Evolutionary conservation across 1,140 invertebrate species (phyloP).

Genomic region (Physella acuta): DNA sequence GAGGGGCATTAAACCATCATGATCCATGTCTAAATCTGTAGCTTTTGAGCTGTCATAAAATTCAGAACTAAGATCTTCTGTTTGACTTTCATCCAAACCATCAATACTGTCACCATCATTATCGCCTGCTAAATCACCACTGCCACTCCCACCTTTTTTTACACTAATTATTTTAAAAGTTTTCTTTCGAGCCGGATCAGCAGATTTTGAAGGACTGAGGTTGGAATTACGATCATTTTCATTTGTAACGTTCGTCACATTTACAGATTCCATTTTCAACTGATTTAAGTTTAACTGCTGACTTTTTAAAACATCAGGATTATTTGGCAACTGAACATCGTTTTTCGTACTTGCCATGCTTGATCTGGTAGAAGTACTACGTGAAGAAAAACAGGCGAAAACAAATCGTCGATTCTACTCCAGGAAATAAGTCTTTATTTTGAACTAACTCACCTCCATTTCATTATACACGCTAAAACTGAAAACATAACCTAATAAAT

Average conservation of each 20-base stretch:
- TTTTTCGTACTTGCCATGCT: constrained; percentile 12
- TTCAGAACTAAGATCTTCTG: constrained; percentile 72
- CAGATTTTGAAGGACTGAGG: constrained; percentile 27
- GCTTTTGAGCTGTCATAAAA: constrained; percentile 56
- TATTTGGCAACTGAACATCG: neutral
- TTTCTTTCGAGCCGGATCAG: constrained; percentile 72
- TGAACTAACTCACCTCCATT: constrained; percentile 7
- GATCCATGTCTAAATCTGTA: constrained; percentile 38
- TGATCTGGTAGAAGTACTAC: neutral
- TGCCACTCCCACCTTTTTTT: constrained; percentile 67
- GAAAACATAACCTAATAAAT: neutral
- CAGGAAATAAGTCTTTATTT: constrained; percentile 9
- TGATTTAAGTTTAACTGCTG: neutral
- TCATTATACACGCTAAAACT: neutral
- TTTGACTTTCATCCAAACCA: constrained; percentile 90
- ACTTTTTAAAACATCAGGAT: neutral
- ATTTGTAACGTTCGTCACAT: constrained; percentile 5
- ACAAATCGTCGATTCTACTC: constrained; percentile 16
- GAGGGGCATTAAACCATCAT: constrained; percentile 25
- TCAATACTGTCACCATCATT: constrained; percentile 89
- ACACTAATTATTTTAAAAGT: constrained; percentile 92
- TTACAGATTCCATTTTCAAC: constrained; percentile 1
- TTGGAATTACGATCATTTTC: constrained; percentile 23
- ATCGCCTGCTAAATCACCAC: constrained; percentile 76
- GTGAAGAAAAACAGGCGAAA: neutral